Base-by-base conservation (phyloP, 2,888 invertebrate genomes). In the Ichneumoninae sp. region DNA sequence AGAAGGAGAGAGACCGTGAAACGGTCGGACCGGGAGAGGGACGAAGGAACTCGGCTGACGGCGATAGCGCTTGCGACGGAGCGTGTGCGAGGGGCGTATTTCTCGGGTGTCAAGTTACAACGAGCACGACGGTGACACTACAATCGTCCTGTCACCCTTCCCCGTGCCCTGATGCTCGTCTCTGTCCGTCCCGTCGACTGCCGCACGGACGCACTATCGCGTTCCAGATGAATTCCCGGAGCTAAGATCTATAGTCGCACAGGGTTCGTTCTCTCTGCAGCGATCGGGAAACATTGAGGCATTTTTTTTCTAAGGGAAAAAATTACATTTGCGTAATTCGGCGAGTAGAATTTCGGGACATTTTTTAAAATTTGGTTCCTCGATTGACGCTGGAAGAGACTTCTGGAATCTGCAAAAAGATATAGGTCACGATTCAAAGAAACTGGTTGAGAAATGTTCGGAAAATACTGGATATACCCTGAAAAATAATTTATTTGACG, bases 81-180 rank as follows among this genome's bases (percentile, higher is more conserved):
- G 88, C 87, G 89, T 87, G 91, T 91, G 88, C 87, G 87, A 91
- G 91, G 92, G 92, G 93, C 92, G 92, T 91, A 90, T 87, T 89
- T 87, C 89, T 89, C 72, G 88, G 86, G 90, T 92, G 91, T 93
- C 91, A 90, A 89, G 90, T 92, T 93, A 91, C 92, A 90, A 66
- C 78, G 78, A 77, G 57, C 40, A 65, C 89, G 85, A 89, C 88
- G 88, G 89, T 90, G 90, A 90, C 89, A 90, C 88, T 90, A 90
- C 88, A 91, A 90, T 92, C 90, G 90, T 90, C 89, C 89, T 88
- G 89, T 87, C 89, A 91, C 89, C 91, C 89, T 89, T 88, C 86
- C 80, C 81, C 33, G 22, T 66, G 83, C 78, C 57, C 71, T 79
- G 68, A 68, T 81, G 83, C 80, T 62, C 33, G 50, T 57, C 22